These are phyloP conservation scores for Antechinus flavipes DNA, from an alignment of 2,113 vertebrate genomes.

Conservation along the genomic window DNA sequence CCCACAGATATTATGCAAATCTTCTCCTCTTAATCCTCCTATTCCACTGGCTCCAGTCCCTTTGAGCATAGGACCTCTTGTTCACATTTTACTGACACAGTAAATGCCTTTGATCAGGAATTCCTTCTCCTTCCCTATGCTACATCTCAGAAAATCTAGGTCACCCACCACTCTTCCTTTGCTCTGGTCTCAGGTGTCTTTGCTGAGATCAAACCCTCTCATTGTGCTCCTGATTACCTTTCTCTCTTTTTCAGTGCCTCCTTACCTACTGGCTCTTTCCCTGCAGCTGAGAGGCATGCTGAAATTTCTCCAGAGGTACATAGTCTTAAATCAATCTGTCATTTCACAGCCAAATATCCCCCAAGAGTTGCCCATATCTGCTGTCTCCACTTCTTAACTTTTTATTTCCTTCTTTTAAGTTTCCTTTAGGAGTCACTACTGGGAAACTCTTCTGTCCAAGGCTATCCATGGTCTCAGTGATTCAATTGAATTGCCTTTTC, in stretches of 20 bases:
- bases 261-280: neutral
- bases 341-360: neutral
- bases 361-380: neutral
- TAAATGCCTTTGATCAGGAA: neutral
- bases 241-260: neutral
- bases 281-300: neutral
- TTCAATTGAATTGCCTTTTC: neutral
- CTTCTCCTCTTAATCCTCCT: neutral
- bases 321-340: neutral
- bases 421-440: neutral
- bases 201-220: neutral
- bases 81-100: neutral
- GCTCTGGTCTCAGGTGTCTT: neutral
- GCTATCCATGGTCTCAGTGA: neutral
- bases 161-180: neutral
- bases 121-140: neutral
- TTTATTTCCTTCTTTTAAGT: neutral
- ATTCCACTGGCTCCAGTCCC: neutral
- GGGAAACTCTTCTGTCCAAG: neutral
- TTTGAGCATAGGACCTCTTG: neutral
- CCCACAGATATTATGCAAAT: neutral
- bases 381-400: neutral
- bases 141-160: neutral
- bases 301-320: neutral
- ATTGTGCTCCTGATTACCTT: neutral